Base-by-base conservation (phyloP, 2,797 vertebrate genomes). In the Sciaenops ocellatus region DNA sequence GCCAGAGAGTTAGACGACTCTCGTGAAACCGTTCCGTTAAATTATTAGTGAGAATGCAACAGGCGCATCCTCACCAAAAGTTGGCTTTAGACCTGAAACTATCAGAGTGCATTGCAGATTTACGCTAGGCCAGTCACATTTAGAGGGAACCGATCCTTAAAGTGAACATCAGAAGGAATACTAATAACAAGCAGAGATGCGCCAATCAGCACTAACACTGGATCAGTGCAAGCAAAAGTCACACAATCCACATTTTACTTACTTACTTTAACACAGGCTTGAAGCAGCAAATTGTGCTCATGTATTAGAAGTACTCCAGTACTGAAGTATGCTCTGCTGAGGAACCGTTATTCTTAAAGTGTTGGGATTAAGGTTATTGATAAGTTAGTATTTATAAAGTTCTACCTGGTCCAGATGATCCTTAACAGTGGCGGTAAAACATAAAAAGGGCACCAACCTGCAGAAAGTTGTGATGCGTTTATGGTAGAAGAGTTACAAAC, bases 11-110 rank as follows among this genome's bases (percentile, higher is more conserved):
- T 6, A 34, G 7, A 8, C 34, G 7, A 34, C 47, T 47, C 24
- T 34, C 57, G 12, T 3, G 15, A 22, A 28, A 16, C 16, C 17
- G 3, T 2, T 5, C 5, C 9, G n/a, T 54, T 10, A 5, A 24
- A 28, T 17, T 2, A 9, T 1, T 4, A 0, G 24, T 3, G 12
- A 70, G 52, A 54, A 80, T 84, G 74, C 82, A 85, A 85, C 79
- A 64, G 64, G 34, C 76, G 64, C 74, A 60, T 57, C 34, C 47
- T 22, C 54, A 13, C 1, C 20, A 16, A 28, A 50, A 12, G 11
- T 20, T 20, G 47, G 16, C 18, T n/a, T 15, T 2, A 20, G 18
- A 50, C 48, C 8, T 20, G 5, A n/a, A 13, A 48, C 9, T 12
- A 8, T 38, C 34, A 38, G 34, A 38, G 34, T 38, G 34, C 34